phyloP scores from a whole-genome alignment of 2,888 invertebrate genomes.

The Orthosia cruda region DNA sequence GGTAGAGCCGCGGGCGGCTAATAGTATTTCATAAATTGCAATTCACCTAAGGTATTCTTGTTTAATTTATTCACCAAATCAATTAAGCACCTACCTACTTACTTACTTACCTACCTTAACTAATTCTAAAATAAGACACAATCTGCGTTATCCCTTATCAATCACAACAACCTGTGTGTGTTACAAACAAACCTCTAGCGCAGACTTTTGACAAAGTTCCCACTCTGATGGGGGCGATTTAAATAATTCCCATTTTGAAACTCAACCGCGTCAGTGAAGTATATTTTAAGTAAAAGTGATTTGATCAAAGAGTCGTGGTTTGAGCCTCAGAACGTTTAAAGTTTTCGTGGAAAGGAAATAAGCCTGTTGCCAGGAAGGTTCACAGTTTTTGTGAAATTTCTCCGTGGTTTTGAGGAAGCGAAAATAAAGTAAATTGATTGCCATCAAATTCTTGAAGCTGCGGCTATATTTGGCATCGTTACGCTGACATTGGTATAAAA shows the following conservation, averaged over 20 bases:
- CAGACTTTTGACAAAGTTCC: slow-evolving; percentile 49
- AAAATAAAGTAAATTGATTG: background rate
- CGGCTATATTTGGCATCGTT: too few relatives aligned
- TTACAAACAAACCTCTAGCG: slow-evolving; percentile 32
- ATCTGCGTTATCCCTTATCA: slow-evolving; percentile 30
- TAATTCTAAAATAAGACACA: background rate
- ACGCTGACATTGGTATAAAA: too few relatives aligned
- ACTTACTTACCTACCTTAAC: background rate
- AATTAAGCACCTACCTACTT: background rate
- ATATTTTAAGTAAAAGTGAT: slow-evolving; percentile 62
- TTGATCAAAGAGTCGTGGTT: slow-evolving; percentile 56
- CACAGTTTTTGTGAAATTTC: background rate
- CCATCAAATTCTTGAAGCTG: background rate
- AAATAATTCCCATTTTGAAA: slow-evolving; percentile 60
- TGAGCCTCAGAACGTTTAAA: slow-evolving; percentile 23
- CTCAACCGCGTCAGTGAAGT: slow-evolving; percentile 42
- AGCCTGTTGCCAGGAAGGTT: background rate
- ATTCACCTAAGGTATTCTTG: too few relatives aligned
- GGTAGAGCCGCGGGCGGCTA: too few relatives aligned
- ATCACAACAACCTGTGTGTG: slow-evolving; percentile 36
- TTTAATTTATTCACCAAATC: background rate
- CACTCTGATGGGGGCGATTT: slow-evolving; percentile 53
- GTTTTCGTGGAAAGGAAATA: slow-evolving; percentile 16
- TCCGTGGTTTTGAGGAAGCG: background rate
- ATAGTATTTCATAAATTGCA: too few relatives aligned